phyloP scores from a whole-genome alignment of 2,113 vertebrate genomes.

The Ailuropoda melanoleuca region DNA sequence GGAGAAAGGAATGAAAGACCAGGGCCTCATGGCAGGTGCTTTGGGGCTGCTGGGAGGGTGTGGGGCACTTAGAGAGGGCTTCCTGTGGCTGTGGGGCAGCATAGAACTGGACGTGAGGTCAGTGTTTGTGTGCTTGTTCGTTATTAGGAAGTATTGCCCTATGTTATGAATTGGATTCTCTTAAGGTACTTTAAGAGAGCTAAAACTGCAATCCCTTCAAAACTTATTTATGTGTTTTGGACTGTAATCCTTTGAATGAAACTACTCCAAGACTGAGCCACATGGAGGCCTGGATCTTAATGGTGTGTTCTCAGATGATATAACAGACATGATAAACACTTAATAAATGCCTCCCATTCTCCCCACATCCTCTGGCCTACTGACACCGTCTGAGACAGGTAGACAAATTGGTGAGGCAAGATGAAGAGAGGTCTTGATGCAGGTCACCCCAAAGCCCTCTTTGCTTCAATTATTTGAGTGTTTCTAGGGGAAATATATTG shows the following conservation, averaged over 20 bases:
- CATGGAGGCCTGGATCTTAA: not conserved
- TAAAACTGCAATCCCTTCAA: not conserved
- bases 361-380: not conserved
- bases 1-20: slow-evolving; percentile 13
- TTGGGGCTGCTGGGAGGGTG: not conserved
- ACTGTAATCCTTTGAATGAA: not conserved
- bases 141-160: not conserved
- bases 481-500: slow-evolving; percentile 54
- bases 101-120: not conserved
- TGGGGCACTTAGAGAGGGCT: not conserved
- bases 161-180: not conserved
- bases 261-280: not conserved
- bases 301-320: not conserved
- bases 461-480: slow-evolving; percentile 20
- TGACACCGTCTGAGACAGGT: not conserved
- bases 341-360: not conserved
- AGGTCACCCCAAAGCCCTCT: not conserved
- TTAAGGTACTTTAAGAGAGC: not conserved
- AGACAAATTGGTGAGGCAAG: not conserved
- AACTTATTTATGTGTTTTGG: not conserved
- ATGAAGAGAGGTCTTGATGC: not conserved
- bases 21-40: not conserved
- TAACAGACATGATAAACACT: not conserved
- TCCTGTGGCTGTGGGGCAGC: not conserved
- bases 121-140: not conserved